Conservation (phyloP, 2,888 invertebrate species). For the Cephus sareptanus region DNA sequence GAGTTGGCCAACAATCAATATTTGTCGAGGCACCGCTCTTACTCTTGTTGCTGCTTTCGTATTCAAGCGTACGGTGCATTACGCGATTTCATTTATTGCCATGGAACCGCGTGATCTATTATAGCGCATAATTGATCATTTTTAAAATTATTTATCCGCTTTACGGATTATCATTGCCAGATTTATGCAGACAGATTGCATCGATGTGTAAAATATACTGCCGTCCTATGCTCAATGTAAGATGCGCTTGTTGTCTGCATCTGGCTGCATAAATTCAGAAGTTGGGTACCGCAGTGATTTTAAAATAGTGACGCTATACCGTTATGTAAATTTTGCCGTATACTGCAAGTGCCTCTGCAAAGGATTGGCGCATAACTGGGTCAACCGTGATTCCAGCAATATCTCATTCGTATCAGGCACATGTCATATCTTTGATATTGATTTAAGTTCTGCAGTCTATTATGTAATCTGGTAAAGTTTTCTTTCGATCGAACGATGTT, state of each 20-base stretch:
- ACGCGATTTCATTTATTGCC: background rate
- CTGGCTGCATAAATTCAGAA: background rate
- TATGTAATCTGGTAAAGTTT: background rate
- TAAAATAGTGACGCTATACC: background rate
- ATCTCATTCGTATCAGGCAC: background rate
- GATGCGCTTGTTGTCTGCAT: background rate
- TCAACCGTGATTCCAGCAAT: conserved; percentile 31
- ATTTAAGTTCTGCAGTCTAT: background rate
- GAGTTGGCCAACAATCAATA: conserved; percentile 60
- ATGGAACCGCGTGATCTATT: background rate
- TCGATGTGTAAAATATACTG: background rate
- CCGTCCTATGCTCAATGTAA: background rate
- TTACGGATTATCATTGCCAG: background rate
- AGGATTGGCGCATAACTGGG: conserved; percentile 41
- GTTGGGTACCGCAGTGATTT: background rate
- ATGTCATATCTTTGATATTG: background rate
- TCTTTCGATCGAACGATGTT: background rate
- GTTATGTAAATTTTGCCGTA: background rate
- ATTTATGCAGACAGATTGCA: background rate
- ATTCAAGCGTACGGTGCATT: background rate
- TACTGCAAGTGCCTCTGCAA: background rate
- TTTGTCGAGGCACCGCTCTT: conserved; percentile 37
- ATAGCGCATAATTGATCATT: background rate
- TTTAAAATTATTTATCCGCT: no score
- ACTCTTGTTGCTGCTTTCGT: background rate